Base-by-base conservation (phyloP, 2,797 vertebrate genomes). In the Florisuga fusca region DNA sequence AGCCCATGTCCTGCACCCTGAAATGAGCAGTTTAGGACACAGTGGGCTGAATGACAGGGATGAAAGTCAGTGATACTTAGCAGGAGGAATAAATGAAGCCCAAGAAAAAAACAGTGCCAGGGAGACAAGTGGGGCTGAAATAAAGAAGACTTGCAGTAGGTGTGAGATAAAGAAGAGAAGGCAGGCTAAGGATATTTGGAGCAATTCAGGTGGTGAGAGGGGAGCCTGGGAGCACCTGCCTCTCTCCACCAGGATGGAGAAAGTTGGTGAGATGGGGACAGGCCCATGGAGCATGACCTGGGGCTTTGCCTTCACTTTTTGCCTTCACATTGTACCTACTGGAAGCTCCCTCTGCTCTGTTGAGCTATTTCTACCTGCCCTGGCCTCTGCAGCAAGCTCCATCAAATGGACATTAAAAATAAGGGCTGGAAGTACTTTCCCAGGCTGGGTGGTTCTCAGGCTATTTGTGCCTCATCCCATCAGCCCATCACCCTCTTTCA, bases 201-300 rank as follows among this genome's bases (percentile, higher is more conserved):
- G 6, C 17, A 15, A 26, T 72, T 53, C 0, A 0, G 4, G 23
- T n/a, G 26, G 19, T 1, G 3, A 88, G 43, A 80, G 21, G 4
- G 75, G 23, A 71, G 21, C 11, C 74, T 48, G 53, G 36, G 58
- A 66, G 6, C 1, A 1, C 8, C 15, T 10, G 58, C 57, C 26
- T 64, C 31, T 68, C 46, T 58, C 51, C n/a, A 8, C 2, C 16
- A 29, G 57, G 27, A 15, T 1, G 5, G 25, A 67, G 50, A 53
- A 78, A 68, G 41, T 18, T 3, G 0, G n/a, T 43, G 51, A 50
- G 54, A 54, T 51, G 10, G 31, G 59, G 89, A 50, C 12, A 72
- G 36, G 48, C 51, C 69, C 53, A 17, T 0, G 0, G 22, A 23
- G 45, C 36, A 36, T 25, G 66, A 58, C 55, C n/a, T 0, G 2